Evolutionary conservation across 2,888 invertebrate genomes (phyloP).

Genomic region (Chrysolina haemoptera): DNA sequence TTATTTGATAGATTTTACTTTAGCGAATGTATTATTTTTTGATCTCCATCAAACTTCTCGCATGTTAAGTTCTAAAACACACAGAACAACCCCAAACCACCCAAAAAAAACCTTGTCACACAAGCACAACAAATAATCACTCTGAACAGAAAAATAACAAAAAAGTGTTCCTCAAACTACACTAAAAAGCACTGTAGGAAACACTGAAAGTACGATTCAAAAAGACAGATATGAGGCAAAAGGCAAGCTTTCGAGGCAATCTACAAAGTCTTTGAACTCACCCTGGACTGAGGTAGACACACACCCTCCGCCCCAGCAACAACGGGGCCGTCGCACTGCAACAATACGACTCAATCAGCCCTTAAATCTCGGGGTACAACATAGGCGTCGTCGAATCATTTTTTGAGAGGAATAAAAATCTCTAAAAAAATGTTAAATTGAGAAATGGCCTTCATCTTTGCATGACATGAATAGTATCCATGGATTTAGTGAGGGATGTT

Average conservation of each 20-base stretch:
- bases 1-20: too few species aligned
- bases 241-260: constrained; percentile 40
- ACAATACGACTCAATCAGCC: constrained; percentile 53
- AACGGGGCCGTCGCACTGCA: constrained; percentile 68
- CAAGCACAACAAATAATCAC: background rate
- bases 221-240: constrained; percentile 26
- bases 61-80: too few species aligned
- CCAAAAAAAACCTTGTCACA: too few species aligned
- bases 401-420: background rate
- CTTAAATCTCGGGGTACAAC: constrained; percentile 30
- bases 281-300: constrained; percentile 68
- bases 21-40: too few species aligned
- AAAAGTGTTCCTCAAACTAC: constrained; percentile 28
- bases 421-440: too few species aligned
- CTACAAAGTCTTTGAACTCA: constrained; percentile 60
- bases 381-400: background rate
- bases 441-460: too few species aligned
- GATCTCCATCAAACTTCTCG: too few species aligned
- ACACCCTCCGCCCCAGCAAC: constrained; percentile 68
- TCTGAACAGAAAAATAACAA: constrained; percentile 15
- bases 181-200: constrained; percentile 35
- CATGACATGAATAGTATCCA: too few species aligned
- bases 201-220: constrained; percentile 34
- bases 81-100: background rate
- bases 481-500: too few species aligned